Conservation (phyloP, 2,888 invertebrate genomes). For the Drosophila buzzatii region DNA sequence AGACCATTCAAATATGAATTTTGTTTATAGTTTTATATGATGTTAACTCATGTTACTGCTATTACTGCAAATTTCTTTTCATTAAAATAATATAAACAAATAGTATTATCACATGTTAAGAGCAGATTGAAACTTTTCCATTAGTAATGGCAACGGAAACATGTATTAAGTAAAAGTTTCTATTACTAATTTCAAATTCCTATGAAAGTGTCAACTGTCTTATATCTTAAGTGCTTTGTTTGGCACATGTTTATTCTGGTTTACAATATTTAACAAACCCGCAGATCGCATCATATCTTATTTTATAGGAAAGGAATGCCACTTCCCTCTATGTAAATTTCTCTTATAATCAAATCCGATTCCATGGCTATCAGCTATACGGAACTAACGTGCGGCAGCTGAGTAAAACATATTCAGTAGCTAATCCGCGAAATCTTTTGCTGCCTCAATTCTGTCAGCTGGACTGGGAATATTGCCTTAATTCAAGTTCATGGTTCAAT, state of each 20-base stretch:
- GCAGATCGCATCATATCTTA: background rate
- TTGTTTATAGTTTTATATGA: too few relatives aligned
- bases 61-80: background rate
- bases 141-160: background rate
- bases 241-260: too few relatives aligned
- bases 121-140: background rate
- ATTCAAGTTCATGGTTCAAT: slow-evolving; percentile 78
- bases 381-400: slow-evolving; percentile 35
- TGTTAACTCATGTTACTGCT: too few relatives aligned
- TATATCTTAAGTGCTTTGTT: too few relatives aligned
- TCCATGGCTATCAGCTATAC: slow-evolving; percentile 13
- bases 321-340: slow-evolving; percentile 19
- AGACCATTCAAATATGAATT: too few relatives aligned
- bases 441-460: slow-evolving; percentile 17
- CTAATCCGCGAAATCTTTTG: slow-evolving; percentile 10
- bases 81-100: background rate
- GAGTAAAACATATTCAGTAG: slow-evolving; percentile 5
- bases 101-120: background rate
- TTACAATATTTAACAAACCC: background rate
- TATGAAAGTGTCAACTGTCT: background rate
- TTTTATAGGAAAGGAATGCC: background rate
- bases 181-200: too few relatives aligned
- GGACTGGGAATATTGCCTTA: slow-evolving; percentile 37
- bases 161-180: background rate
- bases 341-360: slow-evolving; percentile 16